phyloP scores from a whole-genome alignment of 2,113 vertebrate genomes.

The Hippocampus zosterae region DNA sequence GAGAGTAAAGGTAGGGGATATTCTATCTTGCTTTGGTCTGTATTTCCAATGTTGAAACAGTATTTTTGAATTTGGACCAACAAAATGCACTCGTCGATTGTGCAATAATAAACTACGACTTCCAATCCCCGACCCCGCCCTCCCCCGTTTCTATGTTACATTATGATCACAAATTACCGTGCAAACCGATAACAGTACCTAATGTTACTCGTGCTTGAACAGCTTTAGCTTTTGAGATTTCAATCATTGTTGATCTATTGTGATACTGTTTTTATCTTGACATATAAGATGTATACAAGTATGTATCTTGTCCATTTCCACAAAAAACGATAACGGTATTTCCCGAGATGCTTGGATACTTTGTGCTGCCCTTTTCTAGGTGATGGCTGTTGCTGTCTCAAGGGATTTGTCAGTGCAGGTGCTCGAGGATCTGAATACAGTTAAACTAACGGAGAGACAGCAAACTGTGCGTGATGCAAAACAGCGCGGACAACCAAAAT shows the following conservation, averaged over 20 bases:
- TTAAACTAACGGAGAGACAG: constrained; percentile 56
- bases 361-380: constrained; percentile 23
- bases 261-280: not conserved
- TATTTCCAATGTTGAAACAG: not conserved
- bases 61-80: not conserved
- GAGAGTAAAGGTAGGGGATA: not conserved
- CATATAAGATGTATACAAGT: no score
- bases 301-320: not conserved
- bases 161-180: not conserved
- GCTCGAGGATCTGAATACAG: constrained; percentile 38
- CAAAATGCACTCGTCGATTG: not conserved
- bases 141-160: not conserved
- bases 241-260: not conserved
- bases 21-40: not conserved
- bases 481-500: constrained; percentile 64
- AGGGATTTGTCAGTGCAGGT: constrained; percentile 65
- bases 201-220: not conserved
- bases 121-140: no score
- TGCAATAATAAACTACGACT: not conserved
- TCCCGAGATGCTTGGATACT: not conserved
- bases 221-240: not conserved
- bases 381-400: constrained; percentile 64
- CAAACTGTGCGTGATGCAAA: constrained; percentile 44
- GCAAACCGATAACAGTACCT: not conserved
- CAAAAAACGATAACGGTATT: not conserved